Base-by-base conservation (phyloP, 2,888 invertebrate genomes). In the Atherix ibis region DNA sequence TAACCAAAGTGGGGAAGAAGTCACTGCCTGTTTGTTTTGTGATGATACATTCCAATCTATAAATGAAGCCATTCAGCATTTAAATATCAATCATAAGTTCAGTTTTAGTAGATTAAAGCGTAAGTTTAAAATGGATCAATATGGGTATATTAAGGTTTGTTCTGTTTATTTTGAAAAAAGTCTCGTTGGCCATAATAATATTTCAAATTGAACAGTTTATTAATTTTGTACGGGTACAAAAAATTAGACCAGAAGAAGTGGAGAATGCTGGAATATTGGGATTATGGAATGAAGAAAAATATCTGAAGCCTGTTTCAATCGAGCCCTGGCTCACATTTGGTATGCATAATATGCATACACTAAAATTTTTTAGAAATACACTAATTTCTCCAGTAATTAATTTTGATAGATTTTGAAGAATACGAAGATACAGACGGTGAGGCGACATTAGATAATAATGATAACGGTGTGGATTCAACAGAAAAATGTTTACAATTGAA, bases 311-410 rank as follows among this genome's bases (percentile, higher is more conserved):
- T 1, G 68, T 73, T 4, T 70, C 73, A 40, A 58, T 78, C 51
- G 89, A 89, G 53, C 70, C 79, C 8, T 81, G 87, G 80, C 58
- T 89, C 27, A 83, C 77, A 72, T 80, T 75, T 54, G 88, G 84
- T 73, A 71, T 45, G 51, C 44, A 6, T 26, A 24, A 9, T 31
- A 15, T n/a, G 24, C 17, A 13, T 12, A 13, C 4, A 29, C 14
- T n/a, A n/a, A n/a, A n/a, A n/a, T n/a, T n/a, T n/a, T n/a, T 19
- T 19, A 9, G 9, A 19, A 19, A 34, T 27, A 22, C 9, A 24
- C 12, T 4, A 16, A 16, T 27, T 19, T 27, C 18, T 13, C 30
- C 25, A 26, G 17, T 25, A n/a, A n/a, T 16, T 28, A 16, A 3
- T 31, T 30, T 28, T 6, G 13, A 27, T 22, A 66, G 66, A 67